A percentile compares a stretch with the other conserved stretches of the same genome.
These are phyloP conservation scores for Alsophila aescularia DNA, from an alignment of 2,888 invertebrate genomes.

Conservation along the genomic window DNA sequence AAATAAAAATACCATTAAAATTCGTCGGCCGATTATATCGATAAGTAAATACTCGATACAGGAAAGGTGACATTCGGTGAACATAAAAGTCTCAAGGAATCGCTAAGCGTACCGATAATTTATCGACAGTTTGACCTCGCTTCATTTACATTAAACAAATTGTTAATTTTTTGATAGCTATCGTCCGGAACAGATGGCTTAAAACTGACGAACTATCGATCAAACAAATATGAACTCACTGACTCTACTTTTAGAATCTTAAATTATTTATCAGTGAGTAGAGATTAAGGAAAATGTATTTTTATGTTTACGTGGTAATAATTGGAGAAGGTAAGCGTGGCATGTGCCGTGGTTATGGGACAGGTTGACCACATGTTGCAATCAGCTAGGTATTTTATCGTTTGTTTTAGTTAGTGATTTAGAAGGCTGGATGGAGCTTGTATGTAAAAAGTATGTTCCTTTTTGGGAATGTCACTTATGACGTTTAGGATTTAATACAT, in stretches of 20 bases:
- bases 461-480: background rate
- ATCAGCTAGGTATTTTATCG: constrained; percentile 76
- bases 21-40: constrained; percentile 65
- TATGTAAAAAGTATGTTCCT: constrained; percentile 4
- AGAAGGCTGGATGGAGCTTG: constrained; percentile 2
- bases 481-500: background rate
- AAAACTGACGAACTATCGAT: constrained; percentile 30
- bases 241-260: constrained; percentile 17
- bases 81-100: constrained; percentile 72
- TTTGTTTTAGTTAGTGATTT: constrained; percentile 71
- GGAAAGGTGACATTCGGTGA: constrained; percentile 81
- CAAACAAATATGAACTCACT: constrained; percentile 42
- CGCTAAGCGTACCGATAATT: constrained; percentile 77
- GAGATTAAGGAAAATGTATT: constrained; percentile 59
- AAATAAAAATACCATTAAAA: constrained; percentile 65
- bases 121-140: constrained; percentile 76
- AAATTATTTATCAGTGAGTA: constrained; percentile 20
- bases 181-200: constrained; percentile 81
- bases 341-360: constrained; percentile 82
- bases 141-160: constrained; percentile 84
- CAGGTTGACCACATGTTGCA: constrained; percentile 84
- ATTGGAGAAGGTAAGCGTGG: constrained; percentile 77
- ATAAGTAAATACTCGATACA: constrained; percentile 70
- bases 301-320: constrained; percentile 68
- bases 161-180: constrained; percentile 84